These are phyloP conservation scores for Asarcornis scutulata DNA, from an alignment of 2,113 vertebrate species.

Conservation along the genomic window DNA sequence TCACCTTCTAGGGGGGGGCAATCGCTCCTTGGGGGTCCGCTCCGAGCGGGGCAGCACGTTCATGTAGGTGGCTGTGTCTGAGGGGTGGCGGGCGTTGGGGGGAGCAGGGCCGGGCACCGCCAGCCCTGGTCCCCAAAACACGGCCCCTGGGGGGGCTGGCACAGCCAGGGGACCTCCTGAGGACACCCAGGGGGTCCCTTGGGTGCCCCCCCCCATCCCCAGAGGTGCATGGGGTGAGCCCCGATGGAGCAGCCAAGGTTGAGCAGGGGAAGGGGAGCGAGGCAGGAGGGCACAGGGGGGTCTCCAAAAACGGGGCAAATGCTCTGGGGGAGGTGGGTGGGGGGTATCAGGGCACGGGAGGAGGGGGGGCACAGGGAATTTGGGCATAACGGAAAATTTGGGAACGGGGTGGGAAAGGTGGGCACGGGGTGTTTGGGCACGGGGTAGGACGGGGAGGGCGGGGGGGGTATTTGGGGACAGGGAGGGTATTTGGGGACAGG, in stretches of 20 bases:
- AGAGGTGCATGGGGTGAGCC: background rate
- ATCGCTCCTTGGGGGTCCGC: background rate
- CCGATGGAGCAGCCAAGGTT: background rate
- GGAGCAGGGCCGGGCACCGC: background rate
- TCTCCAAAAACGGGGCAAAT: background rate
- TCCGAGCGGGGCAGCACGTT: background rate
- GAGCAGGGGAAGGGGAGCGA: background rate
- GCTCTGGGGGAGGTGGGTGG: background rate
- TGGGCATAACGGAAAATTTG: background rate
- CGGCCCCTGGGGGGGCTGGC: background rate
- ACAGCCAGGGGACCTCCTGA: background rate
- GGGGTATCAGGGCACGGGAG: background rate
- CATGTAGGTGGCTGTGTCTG: background rate
- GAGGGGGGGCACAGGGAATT: background rate
- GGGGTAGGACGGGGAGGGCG: background rate
- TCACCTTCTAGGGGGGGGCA: fast-evolving
- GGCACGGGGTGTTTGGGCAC: background rate
- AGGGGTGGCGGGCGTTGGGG: background rate
- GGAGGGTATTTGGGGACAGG: background rate
- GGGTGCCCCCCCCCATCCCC: background rate
- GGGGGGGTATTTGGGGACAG: background rate
- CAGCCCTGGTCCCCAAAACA: background rate
- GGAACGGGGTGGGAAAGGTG: background rate
- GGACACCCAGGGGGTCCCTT: background rate
- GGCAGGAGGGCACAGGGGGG: background rate